Conservation (phyloP, 2,113 vertebrate genomes). For the Spilogale gracilis region DNA sequence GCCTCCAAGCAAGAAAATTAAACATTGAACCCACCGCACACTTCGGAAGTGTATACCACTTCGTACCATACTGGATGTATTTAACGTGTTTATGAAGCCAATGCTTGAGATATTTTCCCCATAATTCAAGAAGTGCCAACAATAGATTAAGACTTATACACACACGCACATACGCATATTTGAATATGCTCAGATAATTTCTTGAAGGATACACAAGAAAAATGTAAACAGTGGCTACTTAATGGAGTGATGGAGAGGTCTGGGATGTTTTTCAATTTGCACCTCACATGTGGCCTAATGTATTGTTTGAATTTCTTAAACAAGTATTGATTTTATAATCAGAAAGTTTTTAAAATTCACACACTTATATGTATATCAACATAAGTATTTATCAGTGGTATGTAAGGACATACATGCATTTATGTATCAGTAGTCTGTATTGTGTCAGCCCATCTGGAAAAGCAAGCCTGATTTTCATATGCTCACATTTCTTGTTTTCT, state of each 20-base stretch:
- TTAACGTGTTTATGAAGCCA: background rate
- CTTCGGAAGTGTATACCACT: background rate
- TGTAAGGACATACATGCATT: background rate
- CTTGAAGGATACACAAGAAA: background rate
- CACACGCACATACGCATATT: background rate
- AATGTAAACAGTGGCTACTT: slow-evolving; percentile 28
- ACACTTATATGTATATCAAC: background rate
- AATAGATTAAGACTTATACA: background rate
- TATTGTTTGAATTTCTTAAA: slow-evolving; percentile 51
- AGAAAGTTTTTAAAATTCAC: slow-evolving; percentile 52
- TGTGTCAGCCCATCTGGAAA: background rate
- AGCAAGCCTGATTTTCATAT: background rate
- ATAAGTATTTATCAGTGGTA: background rate
- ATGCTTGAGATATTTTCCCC: background rate
- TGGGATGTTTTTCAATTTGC: slow-evolving; percentile 36
- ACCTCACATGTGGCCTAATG: background rate
- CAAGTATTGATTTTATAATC: slow-evolving; percentile 43
- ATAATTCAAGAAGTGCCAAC: slow-evolving; percentile 34
- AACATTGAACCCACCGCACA: background rate
- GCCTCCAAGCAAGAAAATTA: slow-evolving; percentile 39
- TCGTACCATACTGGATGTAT: background rate
- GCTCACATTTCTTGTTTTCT: slow-evolving; percentile 40
- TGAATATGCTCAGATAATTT: slow-evolving; percentile 23
- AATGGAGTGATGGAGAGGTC: background rate
- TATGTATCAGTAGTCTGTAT: background rate